A percentile compares a stretch with the other conserved stretches of the same genome.
These are phyloP conservation scores for Nibea coibor DNA, from an alignment of 2,113 vertebrate genomes.

Conservation along the genomic window DNA sequence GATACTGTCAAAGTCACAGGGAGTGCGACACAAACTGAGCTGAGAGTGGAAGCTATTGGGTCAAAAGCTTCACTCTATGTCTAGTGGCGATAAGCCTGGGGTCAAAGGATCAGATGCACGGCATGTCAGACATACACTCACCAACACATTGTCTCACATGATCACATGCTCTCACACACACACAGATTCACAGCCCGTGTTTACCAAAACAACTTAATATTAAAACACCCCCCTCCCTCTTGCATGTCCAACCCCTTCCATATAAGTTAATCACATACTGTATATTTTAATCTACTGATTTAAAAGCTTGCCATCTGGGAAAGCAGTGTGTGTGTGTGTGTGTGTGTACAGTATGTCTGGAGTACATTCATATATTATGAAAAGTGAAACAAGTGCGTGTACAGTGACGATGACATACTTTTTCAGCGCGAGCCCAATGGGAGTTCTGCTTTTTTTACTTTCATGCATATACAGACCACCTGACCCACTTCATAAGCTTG, in stretches of 20 bases:
- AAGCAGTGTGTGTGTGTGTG: slow-evolving; percentile 22
- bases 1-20: slow-evolving; percentile 7
- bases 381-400: slow-evolving; percentile 52
- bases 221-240: slow-evolving; percentile 17
- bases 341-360: slow-evolving; percentile 35
- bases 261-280: slow-evolving; percentile 54
- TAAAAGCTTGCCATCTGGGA: slow-evolving; percentile 67
- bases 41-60: slow-evolving; percentile 18
- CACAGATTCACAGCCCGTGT: slow-evolving; percentile 1
- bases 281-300: slow-evolving; percentile 70
- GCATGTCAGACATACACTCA: slow-evolving; percentile 27
- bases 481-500: slow-evolving; percentile 64
- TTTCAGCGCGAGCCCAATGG: slow-evolving; percentile 42
- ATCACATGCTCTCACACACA: neutral
- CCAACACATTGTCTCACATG: slow-evolving; percentile 19
- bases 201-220: slow-evolving; percentile 20
- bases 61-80: slow-evolving; percentile 56
- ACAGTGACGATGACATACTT: slow-evolving; percentile 69
- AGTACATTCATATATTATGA: slow-evolving; percentile 18
- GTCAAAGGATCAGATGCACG: slow-evolving; percentile 31
- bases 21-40: slow-evolving; percentile 7
- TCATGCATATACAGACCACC: slow-evolving; percentile 50
- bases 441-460: slow-evolving; percentile 58
- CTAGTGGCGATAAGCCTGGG: slow-evolving; percentile 43
- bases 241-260: slow-evolving; percentile 13